Base-by-base conservation (phyloP, 2,113 vertebrate genomes). In the Alces alces region DNA sequence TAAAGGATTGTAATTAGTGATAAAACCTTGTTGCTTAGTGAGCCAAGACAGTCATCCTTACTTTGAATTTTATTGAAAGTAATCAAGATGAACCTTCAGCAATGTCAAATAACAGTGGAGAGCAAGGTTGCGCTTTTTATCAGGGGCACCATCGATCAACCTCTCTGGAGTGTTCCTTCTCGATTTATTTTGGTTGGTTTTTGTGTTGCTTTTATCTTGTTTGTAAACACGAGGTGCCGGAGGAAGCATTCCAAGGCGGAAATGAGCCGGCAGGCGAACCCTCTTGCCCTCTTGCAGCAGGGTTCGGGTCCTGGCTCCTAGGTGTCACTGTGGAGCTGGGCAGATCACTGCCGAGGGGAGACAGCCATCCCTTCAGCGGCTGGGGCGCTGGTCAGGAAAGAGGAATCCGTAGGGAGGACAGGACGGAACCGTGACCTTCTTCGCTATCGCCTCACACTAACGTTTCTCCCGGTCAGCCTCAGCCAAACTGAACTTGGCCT, bases 1-100 rank as follows among this genome's bases (percentile, higher is more conserved):
- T 99, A 99, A 99, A 99, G 99, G 99, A 99, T 99, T 99, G 99
- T 99, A 99, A 99, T 99, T 99, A 99, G 99, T 98, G 99, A 99
- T 99, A 99, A 99, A 99, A 99, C 99, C 99, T 99, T 99, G 99
- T 99, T 99, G 99, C 99, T 99, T 99, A 99, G 99, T 99, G 99
- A 99, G 99, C 99, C 99, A 98, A 98, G 98, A 98, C 99, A 99
- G 98, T 98, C 99, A 99, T 99, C 99, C 99, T 99, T 98, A 99
- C 99, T 99, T 99, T 98, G 96, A 76, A 97, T 99, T 99, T 99
- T 99, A 99, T 99, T 98, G 99, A 98, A 99, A 98, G 98, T 98
- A 98, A 99, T 99, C 98, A 98, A 98, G 98, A 98, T 66, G 90
- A 98, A 99, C 99, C 99, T 99, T 99, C 99, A 99, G 98, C 99